Percentiles rank a stretch among this genome's conserved stretches.
phyloP scores from a whole-genome alignment of 2,113 vertebrate genomes.

The Cathartes aura region DNA sequence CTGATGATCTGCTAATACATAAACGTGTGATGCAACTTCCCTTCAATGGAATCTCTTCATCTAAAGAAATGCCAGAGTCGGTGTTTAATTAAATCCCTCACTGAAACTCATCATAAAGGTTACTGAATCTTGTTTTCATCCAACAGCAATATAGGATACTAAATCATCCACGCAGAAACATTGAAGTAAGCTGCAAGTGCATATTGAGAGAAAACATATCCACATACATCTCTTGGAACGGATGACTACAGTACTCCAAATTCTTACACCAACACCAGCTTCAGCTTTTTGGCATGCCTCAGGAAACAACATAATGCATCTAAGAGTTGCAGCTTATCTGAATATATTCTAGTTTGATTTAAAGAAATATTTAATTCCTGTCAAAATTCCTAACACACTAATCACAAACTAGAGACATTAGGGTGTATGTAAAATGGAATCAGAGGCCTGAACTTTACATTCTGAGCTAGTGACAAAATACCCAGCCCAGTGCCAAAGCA shows the following conservation, averaged over 20 bases:
- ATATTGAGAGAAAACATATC: neutral
- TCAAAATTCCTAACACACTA: neutral
- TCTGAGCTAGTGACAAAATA: neutral
- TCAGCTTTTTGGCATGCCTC: neutral
- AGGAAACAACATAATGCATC: neutral
- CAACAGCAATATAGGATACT: neutral
- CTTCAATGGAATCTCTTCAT: neutral
- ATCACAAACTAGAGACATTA: neutral
- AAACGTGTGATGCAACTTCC: neutral
- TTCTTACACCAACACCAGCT: neutral
- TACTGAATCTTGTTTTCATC: neutral
- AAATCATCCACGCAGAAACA: neutral
- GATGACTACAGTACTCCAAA: neutral
- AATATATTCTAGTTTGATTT: neutral
- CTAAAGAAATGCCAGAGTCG: neutral
- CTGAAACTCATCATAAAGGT: neutral
- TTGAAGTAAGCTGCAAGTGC: neutral
- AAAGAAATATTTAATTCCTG: neutral
- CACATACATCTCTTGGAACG: neutral
- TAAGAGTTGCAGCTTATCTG: neutral
- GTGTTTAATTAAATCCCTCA: conserved; percentile 5
- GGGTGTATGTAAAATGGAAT: neutral
- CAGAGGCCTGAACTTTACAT: neutral
- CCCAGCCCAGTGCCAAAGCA: neutral
- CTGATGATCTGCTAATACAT: neutral